These are phyloP conservation scores for Sorex fumeus DNA, from an alignment of 2,113 vertebrate species.

Conservation along the genomic window DNA sequence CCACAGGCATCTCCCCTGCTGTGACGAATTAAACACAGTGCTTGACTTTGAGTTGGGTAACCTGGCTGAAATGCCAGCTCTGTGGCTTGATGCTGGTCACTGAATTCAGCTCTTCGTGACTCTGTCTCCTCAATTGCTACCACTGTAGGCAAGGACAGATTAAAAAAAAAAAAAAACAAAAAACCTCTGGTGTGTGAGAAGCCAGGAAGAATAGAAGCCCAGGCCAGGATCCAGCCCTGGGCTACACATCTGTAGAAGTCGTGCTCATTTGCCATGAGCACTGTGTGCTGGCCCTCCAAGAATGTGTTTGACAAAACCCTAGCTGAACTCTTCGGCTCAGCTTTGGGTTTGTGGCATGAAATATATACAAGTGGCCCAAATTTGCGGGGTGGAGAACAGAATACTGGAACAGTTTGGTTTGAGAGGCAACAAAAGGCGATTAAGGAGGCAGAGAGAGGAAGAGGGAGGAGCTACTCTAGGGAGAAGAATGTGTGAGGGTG, in stretches of 20 bases:
- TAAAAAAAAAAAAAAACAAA: too few species aligned
- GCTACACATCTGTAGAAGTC: neutral
- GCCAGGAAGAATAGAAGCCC: neutral
- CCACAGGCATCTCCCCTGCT: neutral
- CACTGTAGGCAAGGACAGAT: neutral
- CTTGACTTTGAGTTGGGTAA: neutral
- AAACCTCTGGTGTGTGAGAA: neutral
- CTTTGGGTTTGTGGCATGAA: neutral
- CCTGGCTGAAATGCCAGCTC: neutral
- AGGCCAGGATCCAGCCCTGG: neutral
- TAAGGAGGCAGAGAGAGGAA: neutral
- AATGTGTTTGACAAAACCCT: neutral
- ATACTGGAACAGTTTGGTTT: neutral
- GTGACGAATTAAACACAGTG: neutral
- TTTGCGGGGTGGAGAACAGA: neutral
- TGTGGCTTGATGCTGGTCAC: neutral
- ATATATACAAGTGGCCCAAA: too few species aligned
- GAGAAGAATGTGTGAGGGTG: neutral
- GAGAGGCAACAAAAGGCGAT: neutral
- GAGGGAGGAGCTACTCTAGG: neutral
- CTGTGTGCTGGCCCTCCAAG: neutral
- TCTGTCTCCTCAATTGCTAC: neutral
- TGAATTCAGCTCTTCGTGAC: neutral
- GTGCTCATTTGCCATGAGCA: neutral
- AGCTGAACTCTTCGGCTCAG: neutral